Percentiles rank a stretch among this genome's conserved stretches.
Evolutionary conservation across 1,140 invertebrate genomes (phyloP).

Genomic region (Meloidogyne floridensis): DNA sequence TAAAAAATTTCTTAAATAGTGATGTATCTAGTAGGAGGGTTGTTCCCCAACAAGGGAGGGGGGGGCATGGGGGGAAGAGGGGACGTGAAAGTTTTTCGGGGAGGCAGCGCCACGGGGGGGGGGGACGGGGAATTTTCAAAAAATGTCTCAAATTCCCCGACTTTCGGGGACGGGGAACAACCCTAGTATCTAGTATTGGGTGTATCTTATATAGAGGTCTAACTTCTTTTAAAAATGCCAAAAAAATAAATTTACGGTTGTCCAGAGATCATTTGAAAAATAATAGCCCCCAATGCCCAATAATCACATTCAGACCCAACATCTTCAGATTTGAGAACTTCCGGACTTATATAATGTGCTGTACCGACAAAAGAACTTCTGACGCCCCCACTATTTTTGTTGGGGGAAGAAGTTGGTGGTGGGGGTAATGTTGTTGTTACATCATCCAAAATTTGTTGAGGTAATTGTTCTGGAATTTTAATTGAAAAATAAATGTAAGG

Average conservation of each 20-base stretch:
- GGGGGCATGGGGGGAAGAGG: too few relatives aligned
- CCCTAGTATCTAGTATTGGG: too few relatives aligned
- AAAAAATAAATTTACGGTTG: constrained; percentile 69
- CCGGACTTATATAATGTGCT: constrained; percentile 85
- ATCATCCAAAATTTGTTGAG: not conserved
- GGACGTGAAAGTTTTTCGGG: too few relatives aligned
- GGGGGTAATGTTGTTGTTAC: not conserved
- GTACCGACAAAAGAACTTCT: constrained; percentile 94
- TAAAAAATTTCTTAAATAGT: too few relatives aligned
- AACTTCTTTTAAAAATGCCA: too few relatives aligned
- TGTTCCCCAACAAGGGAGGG: too few relatives aligned
- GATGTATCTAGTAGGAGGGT: too few relatives aligned
- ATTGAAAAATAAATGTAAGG: not conserved
- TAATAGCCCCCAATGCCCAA: constrained; percentile 96
- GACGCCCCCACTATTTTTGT: constrained; percentile 2
- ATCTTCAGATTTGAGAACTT: constrained; percentile 58
- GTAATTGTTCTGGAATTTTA: not conserved
- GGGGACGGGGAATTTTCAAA: too few relatives aligned
- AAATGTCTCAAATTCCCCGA: too few relatives aligned
- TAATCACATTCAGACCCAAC: constrained; percentile 68
- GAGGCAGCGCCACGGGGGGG: too few relatives aligned
- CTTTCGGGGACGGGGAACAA: too few relatives aligned
- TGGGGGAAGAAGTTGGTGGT: not conserved
- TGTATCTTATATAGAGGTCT: too few relatives aligned
- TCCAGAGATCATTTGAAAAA: constrained; percentile 94